phyloP scores from a whole-genome alignment of 1,140 invertebrate species.

The Mamestra configurata region DNA sequence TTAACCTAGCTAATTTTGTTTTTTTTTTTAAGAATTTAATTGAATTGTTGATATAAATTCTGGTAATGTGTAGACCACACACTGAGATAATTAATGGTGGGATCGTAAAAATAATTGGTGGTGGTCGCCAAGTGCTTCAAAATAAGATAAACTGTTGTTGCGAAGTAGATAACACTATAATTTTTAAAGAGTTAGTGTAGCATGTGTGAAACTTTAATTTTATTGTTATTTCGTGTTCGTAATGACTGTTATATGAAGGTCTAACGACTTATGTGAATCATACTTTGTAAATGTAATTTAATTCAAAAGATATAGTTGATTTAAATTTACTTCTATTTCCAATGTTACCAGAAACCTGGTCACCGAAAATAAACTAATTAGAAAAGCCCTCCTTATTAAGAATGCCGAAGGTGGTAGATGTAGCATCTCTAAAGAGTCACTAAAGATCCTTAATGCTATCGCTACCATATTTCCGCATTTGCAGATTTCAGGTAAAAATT shows the following conservation, averaged over 20 bases:
- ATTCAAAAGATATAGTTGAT: neutral
- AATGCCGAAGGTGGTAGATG: no score
- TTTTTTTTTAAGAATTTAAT: conserved; percentile 31
- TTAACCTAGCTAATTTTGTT: conserved; percentile 15
- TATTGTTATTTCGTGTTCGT: conserved; percentile 22
- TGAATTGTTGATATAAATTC: conserved; percentile 15
- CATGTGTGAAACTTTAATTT: conserved; percentile 30
- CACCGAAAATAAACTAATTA: no score
- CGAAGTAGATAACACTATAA: conserved; percentile 6
- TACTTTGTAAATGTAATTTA: neutral
- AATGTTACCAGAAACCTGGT: neutral
- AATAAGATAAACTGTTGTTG: conserved; percentile 19
- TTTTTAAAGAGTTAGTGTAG: neutral
- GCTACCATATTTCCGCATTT: neutral
- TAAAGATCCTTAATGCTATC: no score
- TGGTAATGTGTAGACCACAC: conserved; percentile 22
- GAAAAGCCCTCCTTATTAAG: no score
- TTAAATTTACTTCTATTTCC: neutral
- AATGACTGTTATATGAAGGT: neutral
- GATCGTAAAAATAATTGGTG: conserved; percentile 23
- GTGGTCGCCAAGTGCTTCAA: conserved; percentile 31
- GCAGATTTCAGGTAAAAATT: no score
- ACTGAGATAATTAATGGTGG: conserved; percentile 38
- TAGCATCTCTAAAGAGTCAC: no score
- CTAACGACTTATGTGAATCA: neutral